These are phyloP conservation scores for Cyrtorhinus lividipennis DNA, from an alignment of 1,140 invertebrate species.

Conservation along the genomic window DNA sequence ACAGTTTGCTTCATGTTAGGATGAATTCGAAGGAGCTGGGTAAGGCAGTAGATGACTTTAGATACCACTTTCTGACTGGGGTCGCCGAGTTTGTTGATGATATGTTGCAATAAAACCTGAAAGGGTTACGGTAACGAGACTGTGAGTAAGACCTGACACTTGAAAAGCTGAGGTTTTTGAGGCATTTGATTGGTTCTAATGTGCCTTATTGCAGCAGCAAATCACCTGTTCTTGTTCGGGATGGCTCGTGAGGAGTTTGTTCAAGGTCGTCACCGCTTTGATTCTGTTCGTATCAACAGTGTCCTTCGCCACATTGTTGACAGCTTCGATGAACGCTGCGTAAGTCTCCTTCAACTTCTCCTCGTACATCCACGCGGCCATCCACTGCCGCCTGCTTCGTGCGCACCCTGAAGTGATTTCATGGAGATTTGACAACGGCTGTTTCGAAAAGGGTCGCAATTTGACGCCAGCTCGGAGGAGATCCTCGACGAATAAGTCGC, in stretches of 20 bases:
- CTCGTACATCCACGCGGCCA: conserved; percentile 62
- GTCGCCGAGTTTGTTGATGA: conserved; percentile 94
- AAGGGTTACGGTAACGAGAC: too few species aligned
- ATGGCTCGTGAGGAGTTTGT: conserved; percentile 62
- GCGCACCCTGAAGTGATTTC: conserved; percentile 27
- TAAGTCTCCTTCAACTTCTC: conserved; percentile 66
- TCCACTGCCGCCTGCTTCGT: conserved; percentile 31
- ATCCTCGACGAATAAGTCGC: conserved; percentile 61
- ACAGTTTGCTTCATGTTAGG: conserved; percentile 85
- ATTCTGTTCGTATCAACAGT: conserved; percentile 64
- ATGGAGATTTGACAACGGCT: conserved; percentile 32
- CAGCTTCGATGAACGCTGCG: conserved; percentile 46
- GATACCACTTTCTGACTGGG: conserved; percentile 74
- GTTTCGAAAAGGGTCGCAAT: conserved; percentile 55
- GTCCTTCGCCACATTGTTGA: conserved; percentile 49
- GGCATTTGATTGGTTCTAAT: too few species aligned
- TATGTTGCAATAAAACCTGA: conserved; percentile 56
- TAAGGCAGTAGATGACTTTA: conserved; percentile 73
- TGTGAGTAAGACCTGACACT: too few species aligned
- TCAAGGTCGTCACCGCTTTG: conserved; percentile 61
- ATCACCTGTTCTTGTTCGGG: conserved; percentile 75
- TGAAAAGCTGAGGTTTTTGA: too few species aligned
- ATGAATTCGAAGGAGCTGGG: conserved; percentile 68
- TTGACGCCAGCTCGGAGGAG: conserved; percentile 57
- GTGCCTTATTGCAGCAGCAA: too few species aligned